phyloP scores from a whole-genome alignment of 2,113 vertebrate species.

The Hippoglossus stenolepis region DNA sequence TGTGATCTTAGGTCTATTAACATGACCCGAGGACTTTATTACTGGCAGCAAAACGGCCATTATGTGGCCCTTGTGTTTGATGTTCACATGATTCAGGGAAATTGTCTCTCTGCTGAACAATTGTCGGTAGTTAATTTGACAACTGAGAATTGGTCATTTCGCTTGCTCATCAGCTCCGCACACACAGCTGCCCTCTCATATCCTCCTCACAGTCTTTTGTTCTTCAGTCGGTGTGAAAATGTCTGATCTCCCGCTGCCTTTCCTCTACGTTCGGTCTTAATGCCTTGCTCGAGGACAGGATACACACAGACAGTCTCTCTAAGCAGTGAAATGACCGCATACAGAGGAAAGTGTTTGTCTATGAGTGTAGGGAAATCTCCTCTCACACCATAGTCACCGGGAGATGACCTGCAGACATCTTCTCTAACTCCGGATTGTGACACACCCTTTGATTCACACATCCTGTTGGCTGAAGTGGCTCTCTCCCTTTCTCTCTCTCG shows the following conservation, averaged over 20 bases:
- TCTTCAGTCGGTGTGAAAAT: slow-evolving; percentile 18
- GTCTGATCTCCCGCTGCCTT: not conserved
- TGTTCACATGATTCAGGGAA: slow-evolving; percentile 41
- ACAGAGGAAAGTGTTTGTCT: not conserved
- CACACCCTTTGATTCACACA: slow-evolving; percentile 44
- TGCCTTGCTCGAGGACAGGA: slow-evolving; percentile 9
- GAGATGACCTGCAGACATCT: not conserved
- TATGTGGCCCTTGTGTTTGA: slow-evolving; percentile 41
- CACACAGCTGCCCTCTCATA: slow-evolving; percentile 39
- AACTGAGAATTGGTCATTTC: slow-evolving; percentile 49
- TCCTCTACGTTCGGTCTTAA: not conserved
- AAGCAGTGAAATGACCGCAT: not conserved
- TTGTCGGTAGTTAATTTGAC: slow-evolving; percentile 52
- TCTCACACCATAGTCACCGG: not conserved
- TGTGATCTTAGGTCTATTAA: slow-evolving; percentile 29
- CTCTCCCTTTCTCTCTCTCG: not conserved
- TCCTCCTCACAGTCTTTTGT: slow-evolving; percentile 49
- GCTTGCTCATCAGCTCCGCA: slow-evolving; percentile 58
- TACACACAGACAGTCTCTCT: not conserved
- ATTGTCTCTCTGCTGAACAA: slow-evolving; percentile 33
- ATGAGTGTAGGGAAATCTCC: not conserved
- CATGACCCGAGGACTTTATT: slow-evolving; percentile 21
- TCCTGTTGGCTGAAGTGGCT: slow-evolving; percentile 6
- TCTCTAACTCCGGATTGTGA: not conserved
- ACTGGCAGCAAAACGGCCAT: not conserved